phyloP scores from a whole-genome alignment of 2,797 vertebrate genomes.

The Myotis vivesi region DNA sequence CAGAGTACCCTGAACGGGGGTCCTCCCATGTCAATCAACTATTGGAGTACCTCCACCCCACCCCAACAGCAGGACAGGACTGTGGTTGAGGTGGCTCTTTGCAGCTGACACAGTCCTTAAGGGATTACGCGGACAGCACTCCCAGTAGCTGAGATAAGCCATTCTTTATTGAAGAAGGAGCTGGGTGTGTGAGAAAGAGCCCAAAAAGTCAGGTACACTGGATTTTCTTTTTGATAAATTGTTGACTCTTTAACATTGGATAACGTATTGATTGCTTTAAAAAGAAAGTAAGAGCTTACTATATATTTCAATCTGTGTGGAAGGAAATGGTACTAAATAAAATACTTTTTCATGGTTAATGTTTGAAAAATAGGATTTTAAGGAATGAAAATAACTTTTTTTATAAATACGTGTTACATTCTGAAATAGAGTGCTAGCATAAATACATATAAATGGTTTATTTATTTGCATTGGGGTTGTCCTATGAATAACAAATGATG shows the following conservation, averaged over 20 bases:
- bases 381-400: slow-evolving; percentile 19
- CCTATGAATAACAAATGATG: not conserved
- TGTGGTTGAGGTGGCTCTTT: not conserved
- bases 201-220: not conserved
- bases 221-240: not conserved
- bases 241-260: not conserved
- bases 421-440: not conserved
- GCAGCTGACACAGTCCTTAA: not conserved
- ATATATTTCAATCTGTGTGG: not conserved
- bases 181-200: not conserved
- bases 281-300: not conserved
- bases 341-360: not conserved
- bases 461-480: not conserved
- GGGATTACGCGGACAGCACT: not conserved
- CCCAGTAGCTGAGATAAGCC: not conserved
- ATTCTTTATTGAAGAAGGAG: not conserved
- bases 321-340: not conserved
- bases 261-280: not conserved
- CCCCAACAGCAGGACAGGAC: not conserved
- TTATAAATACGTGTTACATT: not conserved
- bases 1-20: not conserved
- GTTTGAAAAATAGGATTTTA: slow-evolving; percentile 16
- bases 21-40: not conserved
- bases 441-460: not conserved
- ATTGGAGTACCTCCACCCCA: not conserved